Conservation (phyloP, 1,140 invertebrate species). For the Globodera ellingtonae region DNA sequence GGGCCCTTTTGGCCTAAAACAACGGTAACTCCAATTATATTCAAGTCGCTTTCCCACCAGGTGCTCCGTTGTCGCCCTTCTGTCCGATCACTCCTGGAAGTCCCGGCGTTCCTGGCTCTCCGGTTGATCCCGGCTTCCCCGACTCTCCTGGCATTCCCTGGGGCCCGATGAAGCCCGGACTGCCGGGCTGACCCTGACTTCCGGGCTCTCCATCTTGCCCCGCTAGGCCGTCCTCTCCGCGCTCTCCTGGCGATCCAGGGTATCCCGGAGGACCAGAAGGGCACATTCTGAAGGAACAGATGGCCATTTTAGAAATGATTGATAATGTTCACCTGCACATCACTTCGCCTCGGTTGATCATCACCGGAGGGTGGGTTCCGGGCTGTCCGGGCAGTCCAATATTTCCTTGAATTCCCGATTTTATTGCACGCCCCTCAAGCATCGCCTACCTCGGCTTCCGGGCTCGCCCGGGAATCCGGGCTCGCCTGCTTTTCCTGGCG, state of each 20-base stretch:
- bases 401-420: constrained; percentile 7
- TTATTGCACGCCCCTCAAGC: neutral
- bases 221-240: constrained; percentile 16
- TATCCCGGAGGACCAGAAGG: constrained; percentile 28
- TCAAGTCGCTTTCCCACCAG: constrained; percentile 7
- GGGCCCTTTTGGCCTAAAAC: constrained; percentile 26
- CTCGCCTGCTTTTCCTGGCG: constrained; percentile 26
- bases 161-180: constrained; percentile 15
- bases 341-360: constrained; percentile 31
- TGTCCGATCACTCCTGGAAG: constrained; percentile 22
- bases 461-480: constrained; percentile 14
- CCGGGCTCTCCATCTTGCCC: constrained; percentile 24
- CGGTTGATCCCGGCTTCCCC: constrained; percentile 5
- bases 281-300: constrained; percentile 25
- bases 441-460: constrained; percentile 7
- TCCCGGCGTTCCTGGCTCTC: constrained; percentile 24
- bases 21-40: too few species aligned
- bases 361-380: constrained; percentile 27
- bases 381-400: constrained; percentile 8
- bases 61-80: constrained; percentile 26
- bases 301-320: neutral
- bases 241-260: constrained; percentile 14
- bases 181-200: constrained; percentile 13
- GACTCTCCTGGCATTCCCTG: constrained; percentile 22
- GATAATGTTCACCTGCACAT: constrained; percentile 18